Percentiles rank a stretch among this genome's conserved stretches.
Evolutionary conservation across 1,140 invertebrate species (phyloP).

Genomic region (Drosophila kikkawai): DNA sequence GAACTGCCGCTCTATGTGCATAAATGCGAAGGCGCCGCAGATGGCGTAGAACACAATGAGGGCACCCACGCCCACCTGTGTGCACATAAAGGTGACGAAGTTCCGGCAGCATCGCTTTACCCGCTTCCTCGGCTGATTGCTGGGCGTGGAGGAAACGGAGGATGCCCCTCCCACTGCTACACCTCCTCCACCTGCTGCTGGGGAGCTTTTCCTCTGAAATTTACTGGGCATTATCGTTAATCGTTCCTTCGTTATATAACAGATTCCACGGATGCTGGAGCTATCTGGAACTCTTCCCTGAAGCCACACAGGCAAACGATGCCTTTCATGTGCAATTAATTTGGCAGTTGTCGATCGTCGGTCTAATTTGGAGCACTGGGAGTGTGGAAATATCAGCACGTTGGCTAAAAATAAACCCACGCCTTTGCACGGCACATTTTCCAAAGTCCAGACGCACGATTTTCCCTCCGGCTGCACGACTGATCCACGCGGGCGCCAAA

Average conservation of each 20-base stretch:
- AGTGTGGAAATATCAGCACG: conserved; percentile 45
- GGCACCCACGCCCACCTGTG: conserved; percentile 97
- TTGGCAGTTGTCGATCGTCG: conserved; percentile 36
- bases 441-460: conserved; percentile 21
- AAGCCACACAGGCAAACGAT: background rate
- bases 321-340: conserved; percentile 40
- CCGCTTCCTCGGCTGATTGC: conserved; percentile 88
- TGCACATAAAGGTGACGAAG: conserved; percentile 95
- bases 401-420: conserved; percentile 50
- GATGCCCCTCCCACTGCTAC: conserved; percentile 29
- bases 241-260: conserved; percentile 48
- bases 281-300: conserved; percentile 5
- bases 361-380: conserved; percentile 31
- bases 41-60: conserved; percentile 97
- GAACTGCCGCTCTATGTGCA: conserved; percentile 91
- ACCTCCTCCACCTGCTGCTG: conserved; percentile 20
- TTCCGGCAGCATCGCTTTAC: conserved; percentile 91
- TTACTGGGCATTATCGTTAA: conserved; percentile 58
- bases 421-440: conserved; percentile 53
- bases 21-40: conserved; percentile 96
- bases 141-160: conserved; percentile 87
- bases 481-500: conserved; percentile 59
- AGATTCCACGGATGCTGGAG: background rate
- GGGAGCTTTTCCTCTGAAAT: conserved; percentile 72
- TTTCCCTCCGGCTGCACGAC: conserved; percentile 28